These are phyloP conservation scores for Allobates femoralis DNA, from an alignment of 2,797 vertebrate species.

Conservation along the genomic window DNA sequence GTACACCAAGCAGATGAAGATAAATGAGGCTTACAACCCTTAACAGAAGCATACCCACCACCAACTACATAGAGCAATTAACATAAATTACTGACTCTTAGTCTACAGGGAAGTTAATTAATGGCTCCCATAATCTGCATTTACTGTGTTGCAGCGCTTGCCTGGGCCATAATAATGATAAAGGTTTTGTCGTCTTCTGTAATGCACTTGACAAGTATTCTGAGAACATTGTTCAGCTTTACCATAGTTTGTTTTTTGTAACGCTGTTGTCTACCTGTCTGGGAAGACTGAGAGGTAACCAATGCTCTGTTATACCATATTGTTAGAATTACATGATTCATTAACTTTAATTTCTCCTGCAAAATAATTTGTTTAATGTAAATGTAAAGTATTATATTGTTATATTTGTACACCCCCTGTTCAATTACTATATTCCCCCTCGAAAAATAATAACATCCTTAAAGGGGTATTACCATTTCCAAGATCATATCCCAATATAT, in stretches of 20 bases:
- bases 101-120: conserved; percentile 64
- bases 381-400: not conserved
- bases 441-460: too few species aligned
- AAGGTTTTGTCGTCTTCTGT: conserved; percentile 52
- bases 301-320: conserved; percentile 1
- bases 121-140: conserved; percentile 63
- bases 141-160: conserved; percentile 53
- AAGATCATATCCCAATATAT: too few species aligned
- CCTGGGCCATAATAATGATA: conserved; percentile 54
- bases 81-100: conserved; percentile 63
- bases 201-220: conserved; percentile 55
- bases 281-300: conserved; percentile 20
- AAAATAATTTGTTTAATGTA: not conserved
- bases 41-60: conserved; percentile 60
- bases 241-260: conserved; percentile 24
- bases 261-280: conserved; percentile 13
- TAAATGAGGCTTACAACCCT: conserved; percentile 63
- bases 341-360: not conserved
- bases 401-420: too few species aligned
- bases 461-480: too few species aligned
- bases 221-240: conserved; percentile 42
- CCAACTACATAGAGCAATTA: conserved; percentile 62
- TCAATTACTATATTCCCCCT: too few species aligned
- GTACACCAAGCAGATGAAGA: conserved; percentile 62
- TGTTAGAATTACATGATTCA: conserved; percentile 17